These are phyloP conservation scores for Parambassis ranga DNA, from an alignment of 2,797 vertebrate species.

Conservation along the genomic window DNA sequence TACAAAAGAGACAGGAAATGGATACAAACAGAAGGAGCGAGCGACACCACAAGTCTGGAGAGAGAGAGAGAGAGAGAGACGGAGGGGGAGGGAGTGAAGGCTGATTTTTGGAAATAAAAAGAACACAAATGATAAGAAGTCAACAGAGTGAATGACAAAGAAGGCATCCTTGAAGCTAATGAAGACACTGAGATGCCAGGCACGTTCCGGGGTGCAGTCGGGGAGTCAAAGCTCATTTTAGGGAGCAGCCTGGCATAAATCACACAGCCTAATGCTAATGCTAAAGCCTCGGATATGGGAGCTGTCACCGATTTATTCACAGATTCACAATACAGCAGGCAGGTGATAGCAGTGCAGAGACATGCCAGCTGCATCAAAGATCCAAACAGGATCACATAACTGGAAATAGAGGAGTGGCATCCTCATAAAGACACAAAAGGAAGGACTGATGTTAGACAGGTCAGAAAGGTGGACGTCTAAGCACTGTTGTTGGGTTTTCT, in stretches of 20 bases:
- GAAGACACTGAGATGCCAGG: slow-evolving; percentile 53
- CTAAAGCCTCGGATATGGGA: slow-evolving; percentile 39
- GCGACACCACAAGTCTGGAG: slow-evolving; percentile 24
- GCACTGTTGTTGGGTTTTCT: too few species aligned
- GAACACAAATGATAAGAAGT: slow-evolving; percentile 31
- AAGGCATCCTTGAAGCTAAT: slow-evolving; percentile 57
- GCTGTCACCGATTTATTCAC: slow-evolving; percentile 57
- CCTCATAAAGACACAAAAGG: too few species aligned
- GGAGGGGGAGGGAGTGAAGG: not conserved
- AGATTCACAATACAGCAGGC: slow-evolving; percentile 27
- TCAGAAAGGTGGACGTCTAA: too few species aligned
- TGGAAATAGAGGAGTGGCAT: too few species aligned
- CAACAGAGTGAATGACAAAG: slow-evolving; percentile 41
- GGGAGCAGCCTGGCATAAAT: slow-evolving; percentile 72
- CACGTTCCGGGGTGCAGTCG: slow-evolving; percentile 54
- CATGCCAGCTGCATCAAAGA: slow-evolving; percentile 43
- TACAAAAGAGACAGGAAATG: slow-evolving; percentile 55
- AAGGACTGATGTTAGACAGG: too few species aligned
- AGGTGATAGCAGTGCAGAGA: slow-evolving; percentile 30
- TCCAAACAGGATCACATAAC: too few species aligned
- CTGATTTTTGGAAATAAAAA: slow-evolving; percentile 25
- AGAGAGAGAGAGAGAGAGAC: not conserved
- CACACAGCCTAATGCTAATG: slow-evolving; percentile 70
- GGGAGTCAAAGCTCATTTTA: slow-evolving; percentile 64
- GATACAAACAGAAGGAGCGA: slow-evolving; percentile 55